phyloP scores from a whole-genome alignment of 2,888 invertebrate species.

The Volucella zonaria region DNA sequence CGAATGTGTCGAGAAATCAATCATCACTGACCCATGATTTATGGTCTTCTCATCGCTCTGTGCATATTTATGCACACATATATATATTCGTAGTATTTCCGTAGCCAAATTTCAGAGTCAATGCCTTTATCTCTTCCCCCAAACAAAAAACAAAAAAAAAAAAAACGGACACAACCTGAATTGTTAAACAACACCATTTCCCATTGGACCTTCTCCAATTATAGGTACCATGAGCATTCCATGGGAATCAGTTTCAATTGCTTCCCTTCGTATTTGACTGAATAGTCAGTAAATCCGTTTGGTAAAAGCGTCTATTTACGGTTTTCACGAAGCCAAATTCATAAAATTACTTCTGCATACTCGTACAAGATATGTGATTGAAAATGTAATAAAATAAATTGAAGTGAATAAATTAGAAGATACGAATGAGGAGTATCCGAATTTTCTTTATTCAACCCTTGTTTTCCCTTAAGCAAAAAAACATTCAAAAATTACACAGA shows the following conservation, averaged over 20 bases:
- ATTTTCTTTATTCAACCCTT: constrained; percentile 32
- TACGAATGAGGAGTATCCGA: no score
- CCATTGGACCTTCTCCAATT: constrained; percentile 48
- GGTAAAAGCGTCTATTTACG: neutral
- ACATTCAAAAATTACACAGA: constrained; percentile 5
- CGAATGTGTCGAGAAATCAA: constrained; percentile 68
- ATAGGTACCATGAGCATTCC: constrained; percentile 28
- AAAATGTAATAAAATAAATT: constrained; percentile 20
- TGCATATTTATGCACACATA: constrained; percentile 40
- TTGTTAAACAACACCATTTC: constrained; percentile 56
- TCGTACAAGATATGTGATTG: constrained; percentile 23
- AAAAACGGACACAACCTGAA: constrained; percentile 46
- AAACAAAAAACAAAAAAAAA: neutral
- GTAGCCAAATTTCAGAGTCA: constrained; percentile 37
- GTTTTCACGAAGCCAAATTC: constrained; percentile 17
- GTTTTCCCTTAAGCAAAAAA: constrained; percentile 25
- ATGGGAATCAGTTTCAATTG: constrained; percentile 50
- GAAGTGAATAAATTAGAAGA: constrained; percentile 53
- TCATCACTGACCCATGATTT: constrained; percentile 63
- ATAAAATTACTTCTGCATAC: constrained; percentile 3
- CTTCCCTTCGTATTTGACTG: constrained; percentile 11
- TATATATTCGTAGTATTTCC: constrained; percentile 2
- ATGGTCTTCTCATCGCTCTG: constrained; percentile 30
- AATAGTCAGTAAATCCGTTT: constrained; percentile 32
- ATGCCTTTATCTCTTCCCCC: constrained; percentile 23